phyloP scores from a whole-genome alignment of 2,888 invertebrate genomes.

The Synanthedon formicaeformis region DNA sequence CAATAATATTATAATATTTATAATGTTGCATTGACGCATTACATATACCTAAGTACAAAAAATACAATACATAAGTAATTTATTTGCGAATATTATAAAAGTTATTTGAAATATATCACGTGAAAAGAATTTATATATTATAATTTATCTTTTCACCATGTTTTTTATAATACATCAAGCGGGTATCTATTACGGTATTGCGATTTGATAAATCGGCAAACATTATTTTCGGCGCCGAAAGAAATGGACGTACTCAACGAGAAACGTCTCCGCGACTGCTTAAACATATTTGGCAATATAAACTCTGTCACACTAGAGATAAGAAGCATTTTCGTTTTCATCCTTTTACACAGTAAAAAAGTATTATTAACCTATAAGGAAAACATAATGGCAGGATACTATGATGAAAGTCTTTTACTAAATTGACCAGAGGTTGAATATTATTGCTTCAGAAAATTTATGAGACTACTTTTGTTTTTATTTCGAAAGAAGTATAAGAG shows the following conservation, averaged over 20 bases:
- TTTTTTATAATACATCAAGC: constrained; percentile 31
- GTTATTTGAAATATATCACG: no score
- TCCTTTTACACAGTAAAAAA: constrained; percentile 28
- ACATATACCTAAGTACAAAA: no score
- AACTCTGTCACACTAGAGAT: constrained; percentile 17
- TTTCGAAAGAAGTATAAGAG: background rate
- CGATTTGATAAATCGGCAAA: constrained; percentile 67
- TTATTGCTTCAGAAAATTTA: constrained; percentile 1
- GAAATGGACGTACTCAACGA: constrained; percentile 60
- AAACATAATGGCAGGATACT: constrained; percentile 48
- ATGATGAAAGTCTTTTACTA: constrained; percentile 50
- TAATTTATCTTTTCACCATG: constrained; percentile 42
- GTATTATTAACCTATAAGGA: constrained; percentile 51
- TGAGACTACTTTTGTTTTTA: background rate
- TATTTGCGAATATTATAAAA: no score
- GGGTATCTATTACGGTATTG: constrained; percentile 69
- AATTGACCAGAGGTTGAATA: constrained; percentile 35
- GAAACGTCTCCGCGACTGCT: constrained; percentile 30
- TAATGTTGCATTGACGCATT: no score
- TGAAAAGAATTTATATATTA: constrained; percentile 28
- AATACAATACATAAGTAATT: no score
- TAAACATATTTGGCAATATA: constrained; percentile 14
- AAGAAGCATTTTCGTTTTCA: constrained; percentile 18
- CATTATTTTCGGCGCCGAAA: constrained; percentile 66
- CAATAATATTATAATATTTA: no score